Conservation (phyloP, 2,888 invertebrate species). For the Bellardia bayeri region DNA sequence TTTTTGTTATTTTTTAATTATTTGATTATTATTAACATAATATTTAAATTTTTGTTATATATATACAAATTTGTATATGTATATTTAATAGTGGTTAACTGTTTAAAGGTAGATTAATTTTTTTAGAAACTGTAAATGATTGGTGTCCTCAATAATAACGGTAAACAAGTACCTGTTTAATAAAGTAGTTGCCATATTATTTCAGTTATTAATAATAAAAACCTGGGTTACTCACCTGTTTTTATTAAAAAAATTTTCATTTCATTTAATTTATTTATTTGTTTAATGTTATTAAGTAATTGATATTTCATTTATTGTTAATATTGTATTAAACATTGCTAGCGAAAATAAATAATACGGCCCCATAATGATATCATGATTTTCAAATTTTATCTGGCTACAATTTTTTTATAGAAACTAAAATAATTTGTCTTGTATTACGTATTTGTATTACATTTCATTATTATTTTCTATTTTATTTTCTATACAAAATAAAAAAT, state of each 20-base stretch:
- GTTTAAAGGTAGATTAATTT: neutral
- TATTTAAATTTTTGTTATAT: constrained; percentile 11
- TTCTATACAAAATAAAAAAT: constrained; percentile 20
- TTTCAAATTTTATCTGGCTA: neutral
- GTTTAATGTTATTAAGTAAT: neutral
- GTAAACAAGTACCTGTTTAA: neutral
- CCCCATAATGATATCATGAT: constrained; percentile 43
- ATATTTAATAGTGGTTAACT: neutral
- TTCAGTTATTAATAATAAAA: too few species aligned
- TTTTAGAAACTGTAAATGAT: neutral
- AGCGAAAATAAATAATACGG: neutral
- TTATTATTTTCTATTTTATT: constrained; percentile 26
- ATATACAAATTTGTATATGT: neutral
- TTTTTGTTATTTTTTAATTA: constrained; percentile 5
- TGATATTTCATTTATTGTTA: constrained; percentile 19
- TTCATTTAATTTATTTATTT: neutral
- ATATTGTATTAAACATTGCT: constrained; percentile 11
- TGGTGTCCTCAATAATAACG: neutral
- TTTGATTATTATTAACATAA: constrained; percentile 1
- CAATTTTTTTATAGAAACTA: neutral
- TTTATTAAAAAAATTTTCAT: neutral
- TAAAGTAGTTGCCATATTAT: neutral
- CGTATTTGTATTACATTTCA: constrained; percentile 49
- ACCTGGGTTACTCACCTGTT: neutral
- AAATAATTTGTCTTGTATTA: constrained; percentile 16